Conservation (phyloP, 2,888 invertebrate genomes). For the Yponomeuta sedellus region DNA sequence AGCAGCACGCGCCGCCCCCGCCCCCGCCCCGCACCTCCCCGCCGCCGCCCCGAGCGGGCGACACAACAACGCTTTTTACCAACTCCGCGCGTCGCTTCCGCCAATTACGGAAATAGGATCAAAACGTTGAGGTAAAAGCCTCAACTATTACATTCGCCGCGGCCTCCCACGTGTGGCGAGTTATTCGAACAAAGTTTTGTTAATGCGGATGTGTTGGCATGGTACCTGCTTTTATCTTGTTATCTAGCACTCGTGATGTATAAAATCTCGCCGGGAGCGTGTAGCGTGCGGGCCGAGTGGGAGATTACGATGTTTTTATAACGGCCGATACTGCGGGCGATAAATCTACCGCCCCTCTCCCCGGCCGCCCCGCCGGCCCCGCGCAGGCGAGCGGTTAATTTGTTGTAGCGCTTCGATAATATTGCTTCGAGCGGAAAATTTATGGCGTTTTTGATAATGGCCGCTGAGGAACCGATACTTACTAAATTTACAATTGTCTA, state of each 20-base stretch:
- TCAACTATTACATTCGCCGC: no score
- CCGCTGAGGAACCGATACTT: neutral
- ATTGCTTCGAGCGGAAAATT: neutral
- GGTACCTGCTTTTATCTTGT: no score
- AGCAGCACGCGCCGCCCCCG: no score
- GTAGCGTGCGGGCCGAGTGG: no score
- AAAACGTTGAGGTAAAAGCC: neutral
- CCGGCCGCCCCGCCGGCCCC: neutral
- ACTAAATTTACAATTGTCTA: neutral
- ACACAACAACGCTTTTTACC: neutral
- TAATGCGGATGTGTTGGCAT: no score
- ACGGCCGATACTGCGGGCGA: conserved; percentile 2
- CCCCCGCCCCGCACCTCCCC: no score
- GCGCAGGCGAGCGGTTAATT: conserved; percentile 6
- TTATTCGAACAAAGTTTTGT: no score
- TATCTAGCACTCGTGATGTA: no score
- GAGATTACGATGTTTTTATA: neutral
- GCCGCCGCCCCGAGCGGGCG: no score
- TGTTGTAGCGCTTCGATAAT: conserved; percentile 6
- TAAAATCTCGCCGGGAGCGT: no score
- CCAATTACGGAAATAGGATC: neutral
- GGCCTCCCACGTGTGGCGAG: no score
- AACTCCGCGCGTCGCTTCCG: neutral
- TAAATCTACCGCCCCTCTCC: neutral
- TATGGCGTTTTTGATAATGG: neutral